Base-by-base conservation (phyloP, 1,140 invertebrate species). In the Zaprionus africanus region DNA sequence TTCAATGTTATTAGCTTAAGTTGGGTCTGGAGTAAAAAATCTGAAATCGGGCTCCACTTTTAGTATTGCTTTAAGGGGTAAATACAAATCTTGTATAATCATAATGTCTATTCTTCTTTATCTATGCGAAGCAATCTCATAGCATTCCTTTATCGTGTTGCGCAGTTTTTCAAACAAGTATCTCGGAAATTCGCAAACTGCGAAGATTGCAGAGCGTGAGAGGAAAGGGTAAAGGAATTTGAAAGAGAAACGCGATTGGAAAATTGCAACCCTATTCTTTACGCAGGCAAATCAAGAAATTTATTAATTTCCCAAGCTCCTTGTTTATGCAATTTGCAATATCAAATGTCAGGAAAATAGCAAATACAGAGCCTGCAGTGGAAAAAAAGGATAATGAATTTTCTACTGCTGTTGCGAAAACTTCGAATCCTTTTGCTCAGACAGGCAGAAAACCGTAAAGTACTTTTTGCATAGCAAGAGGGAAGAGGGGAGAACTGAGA, bases 321-420 rank as follows among this genome's bases (percentile, higher is more conserved):
- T 71, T 90, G 79, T 90, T 88, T 90, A 85, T 76, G 85, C 85
- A 88, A 88, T 88, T 90, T 88, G 69, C 85, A 71, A 79, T 90
- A 88, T 88, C 85, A 68, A 82, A 90, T 88, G 66, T 88, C 85
- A 63, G 67, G 53, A 59, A 80, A 81, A 67, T 78, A 72, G 71
- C 58, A 78, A 87, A 79, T 49, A 56, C 62, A 56, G 31, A 19
- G 51, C 46, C 15, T 22, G 19, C 11, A 22, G 17, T 36, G 22
- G 28, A 34, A 41, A 41, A 77, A 57, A 76, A 78, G 78, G 66
- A 87, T 88, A 78, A 73, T 82, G 64, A 87, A 82, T 73, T 63
- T 36, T 51, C 4, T 36, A 31, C 67, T 76, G 58, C 81, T 54
- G 60, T 68, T 60, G 66, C 57, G 38, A 41, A 46, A 74, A 53